Percentiles rank a stretch among this genome's conserved stretches.
Conservation (phyloP, 2,113 vertebrate species). For the Neopipo cinnamomea region DNA sequence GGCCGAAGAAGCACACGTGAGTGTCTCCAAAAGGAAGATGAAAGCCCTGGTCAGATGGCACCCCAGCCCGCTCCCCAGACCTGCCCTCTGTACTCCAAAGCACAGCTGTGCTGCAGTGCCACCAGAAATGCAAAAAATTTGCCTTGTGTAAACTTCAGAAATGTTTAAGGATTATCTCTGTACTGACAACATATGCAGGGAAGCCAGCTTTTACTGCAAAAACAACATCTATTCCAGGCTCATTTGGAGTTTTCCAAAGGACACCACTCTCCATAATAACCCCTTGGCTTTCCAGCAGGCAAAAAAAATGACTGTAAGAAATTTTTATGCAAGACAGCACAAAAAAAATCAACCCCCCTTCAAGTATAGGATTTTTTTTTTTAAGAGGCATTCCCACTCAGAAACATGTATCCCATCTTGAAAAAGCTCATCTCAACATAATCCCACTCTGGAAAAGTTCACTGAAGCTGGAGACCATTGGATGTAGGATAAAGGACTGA, state of each 20-base stretch:
- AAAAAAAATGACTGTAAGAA: neutral
- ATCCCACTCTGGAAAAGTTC: neutral
- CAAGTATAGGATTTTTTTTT: neutral
- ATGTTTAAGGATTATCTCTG: conserved; percentile 11
- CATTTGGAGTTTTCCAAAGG: neutral
- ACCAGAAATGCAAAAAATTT: neutral
- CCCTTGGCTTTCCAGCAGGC: neutral
- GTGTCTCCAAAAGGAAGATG: neutral
- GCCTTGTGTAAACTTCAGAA: conserved; percentile 10
- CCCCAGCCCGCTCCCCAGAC: neutral
- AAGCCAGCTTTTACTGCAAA: conserved; percentile 17
- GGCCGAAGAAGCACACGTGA: neutral
- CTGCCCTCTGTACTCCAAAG: neutral
- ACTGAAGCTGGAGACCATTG: neutral
- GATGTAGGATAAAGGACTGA: neutral
- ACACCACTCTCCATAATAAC: neutral
- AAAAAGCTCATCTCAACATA: neutral
- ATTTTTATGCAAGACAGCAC: neutral
- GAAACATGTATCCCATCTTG: neutral
- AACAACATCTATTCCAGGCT: neutral
- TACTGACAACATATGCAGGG: neutral
- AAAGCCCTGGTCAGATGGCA: neutral
- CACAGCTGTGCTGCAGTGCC: neutral
- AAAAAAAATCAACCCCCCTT: neutral
- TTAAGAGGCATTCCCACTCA: neutral